Conservation (phyloP, 2,113 vertebrate species). For the Apus apus region DNA sequence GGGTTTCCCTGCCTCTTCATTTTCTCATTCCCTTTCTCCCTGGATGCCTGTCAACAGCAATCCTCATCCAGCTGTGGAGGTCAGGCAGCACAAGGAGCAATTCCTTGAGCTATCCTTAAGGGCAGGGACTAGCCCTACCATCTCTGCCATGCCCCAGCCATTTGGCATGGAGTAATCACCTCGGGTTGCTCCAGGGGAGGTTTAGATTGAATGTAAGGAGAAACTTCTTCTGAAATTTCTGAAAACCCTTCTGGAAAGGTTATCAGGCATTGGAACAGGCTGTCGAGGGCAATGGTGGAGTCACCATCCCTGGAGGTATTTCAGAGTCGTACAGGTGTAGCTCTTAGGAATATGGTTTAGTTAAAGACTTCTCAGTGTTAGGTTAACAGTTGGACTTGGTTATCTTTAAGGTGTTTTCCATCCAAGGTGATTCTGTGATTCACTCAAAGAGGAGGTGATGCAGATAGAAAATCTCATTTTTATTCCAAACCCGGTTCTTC, state of each 20-base stretch:
- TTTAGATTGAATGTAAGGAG: too few relatives aligned
- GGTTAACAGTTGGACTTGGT: too few relatives aligned
- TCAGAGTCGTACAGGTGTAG: too few relatives aligned
- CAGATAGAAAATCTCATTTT: background rate
- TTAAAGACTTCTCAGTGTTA: too few relatives aligned
- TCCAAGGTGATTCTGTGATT: background rate
- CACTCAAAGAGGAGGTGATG: background rate
- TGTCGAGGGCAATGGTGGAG: too few relatives aligned
- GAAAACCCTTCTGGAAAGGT: too few relatives aligned
- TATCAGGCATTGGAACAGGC: too few relatives aligned
- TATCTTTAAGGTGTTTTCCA: too few relatives aligned
- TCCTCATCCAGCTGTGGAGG: constrained; percentile 22
- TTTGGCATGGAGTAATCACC: background rate
- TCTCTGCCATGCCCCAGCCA: background rate
- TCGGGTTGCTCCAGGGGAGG: too few relatives aligned
- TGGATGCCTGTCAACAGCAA: constrained; percentile 21
- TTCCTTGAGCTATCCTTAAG: background rate
- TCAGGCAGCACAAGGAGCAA: background rate
- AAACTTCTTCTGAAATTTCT: too few relatives aligned
- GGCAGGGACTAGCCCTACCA: background rate
- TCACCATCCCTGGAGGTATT: too few relatives aligned
- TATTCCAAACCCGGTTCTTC: background rate
- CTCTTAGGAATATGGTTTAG: too few relatives aligned
- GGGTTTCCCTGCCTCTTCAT: constrained; percentile 27
- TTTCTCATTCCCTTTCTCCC: constrained; percentile 17